These are phyloP conservation scores for Bugula neritina DNA, from an alignment of 2,888 invertebrate genomes.

Conservation along the genomic window DNA sequence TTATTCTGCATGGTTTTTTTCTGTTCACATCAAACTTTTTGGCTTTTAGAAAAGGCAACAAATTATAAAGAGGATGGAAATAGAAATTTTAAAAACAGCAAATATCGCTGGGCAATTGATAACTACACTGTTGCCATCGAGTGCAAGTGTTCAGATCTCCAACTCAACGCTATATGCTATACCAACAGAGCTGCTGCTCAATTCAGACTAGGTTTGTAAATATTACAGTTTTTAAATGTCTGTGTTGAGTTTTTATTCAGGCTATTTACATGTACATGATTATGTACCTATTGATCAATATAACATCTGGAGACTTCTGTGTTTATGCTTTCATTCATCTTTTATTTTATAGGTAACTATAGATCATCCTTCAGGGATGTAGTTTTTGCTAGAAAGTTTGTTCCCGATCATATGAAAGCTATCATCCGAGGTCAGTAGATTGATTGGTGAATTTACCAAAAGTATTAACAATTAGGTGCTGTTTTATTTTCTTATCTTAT, in stretches of 20 bases:
- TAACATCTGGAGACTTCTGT: too few species aligned
- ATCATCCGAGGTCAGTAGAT: conserved; percentile 54
- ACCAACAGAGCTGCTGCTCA: conserved; percentile 89
- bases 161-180: conserved; percentile 74
- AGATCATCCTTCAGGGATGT: conserved; percentile 74
- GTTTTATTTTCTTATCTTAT: too few species aligned
- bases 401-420: conserved; percentile 73
- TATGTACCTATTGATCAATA: too few species aligned
- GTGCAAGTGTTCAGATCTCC: conserved; percentile 64
- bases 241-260: too few species aligned
- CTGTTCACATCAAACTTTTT: too few species aligned
- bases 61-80: conserved; percentile 94
- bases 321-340: too few species aligned
- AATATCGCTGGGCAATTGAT: conserved; percentile 77
- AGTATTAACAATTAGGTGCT: too few species aligned
- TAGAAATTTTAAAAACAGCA: conserved; percentile 86
- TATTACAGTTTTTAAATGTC: too few species aligned
- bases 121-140: conserved; percentile 82
- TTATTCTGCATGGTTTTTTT: too few species aligned
- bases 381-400: conserved; percentile 68
- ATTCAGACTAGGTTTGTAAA: conserved; percentile 72
- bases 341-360: conserved; percentile 44
- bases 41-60: conserved; percentile 67
- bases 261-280: too few species aligned
- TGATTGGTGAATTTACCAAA: neutral